These are phyloP conservation scores for Hydropotes inermis DNA, from an alignment of 2,113 vertebrate genomes.

Conservation along the genomic window DNA sequence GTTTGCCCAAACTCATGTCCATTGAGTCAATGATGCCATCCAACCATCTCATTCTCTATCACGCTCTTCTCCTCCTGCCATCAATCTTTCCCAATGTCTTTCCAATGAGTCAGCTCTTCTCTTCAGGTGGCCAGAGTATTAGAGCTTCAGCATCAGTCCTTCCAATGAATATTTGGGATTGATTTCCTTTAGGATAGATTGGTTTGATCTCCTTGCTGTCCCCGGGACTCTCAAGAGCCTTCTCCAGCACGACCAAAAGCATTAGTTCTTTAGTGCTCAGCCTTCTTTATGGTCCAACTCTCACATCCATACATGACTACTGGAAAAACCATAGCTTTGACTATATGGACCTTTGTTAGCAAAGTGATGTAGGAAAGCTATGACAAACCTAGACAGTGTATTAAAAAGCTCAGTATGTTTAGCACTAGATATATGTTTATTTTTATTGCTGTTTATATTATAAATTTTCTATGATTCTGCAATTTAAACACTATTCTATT, in stretches of 20 bases:
- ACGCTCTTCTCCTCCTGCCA: not conserved
- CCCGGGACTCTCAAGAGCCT: not conserved
- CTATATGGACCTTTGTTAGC: not conserved
- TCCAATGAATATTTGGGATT: not conserved
- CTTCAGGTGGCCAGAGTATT: not conserved
- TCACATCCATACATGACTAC: not conserved
- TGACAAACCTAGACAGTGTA: not conserved
- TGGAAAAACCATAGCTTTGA: not conserved
- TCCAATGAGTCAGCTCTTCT: not conserved
- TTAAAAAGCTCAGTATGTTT: not conserved
- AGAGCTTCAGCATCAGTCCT: not conserved
- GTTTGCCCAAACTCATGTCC: not conserved
- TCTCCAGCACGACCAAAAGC: not conserved
- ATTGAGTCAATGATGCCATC: not conserved
- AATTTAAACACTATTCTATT: not conserved
- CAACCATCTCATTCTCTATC: not conserved
- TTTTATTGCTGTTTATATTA: not conserved
- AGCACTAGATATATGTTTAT: not conserved
- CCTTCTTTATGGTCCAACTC: not conserved
- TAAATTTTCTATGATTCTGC: not conserved
- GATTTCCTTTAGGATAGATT: not conserved
- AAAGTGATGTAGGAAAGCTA: not conserved
- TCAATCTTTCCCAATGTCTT: not conserved
- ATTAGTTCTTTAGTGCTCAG: not conserved
- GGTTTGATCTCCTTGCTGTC: not conserved